Evolutionary conservation across 2,888 invertebrate species (phyloP), one percentile per base, ranked within the genome.

Genomic region (Lasioglossum calceatum): DNA sequence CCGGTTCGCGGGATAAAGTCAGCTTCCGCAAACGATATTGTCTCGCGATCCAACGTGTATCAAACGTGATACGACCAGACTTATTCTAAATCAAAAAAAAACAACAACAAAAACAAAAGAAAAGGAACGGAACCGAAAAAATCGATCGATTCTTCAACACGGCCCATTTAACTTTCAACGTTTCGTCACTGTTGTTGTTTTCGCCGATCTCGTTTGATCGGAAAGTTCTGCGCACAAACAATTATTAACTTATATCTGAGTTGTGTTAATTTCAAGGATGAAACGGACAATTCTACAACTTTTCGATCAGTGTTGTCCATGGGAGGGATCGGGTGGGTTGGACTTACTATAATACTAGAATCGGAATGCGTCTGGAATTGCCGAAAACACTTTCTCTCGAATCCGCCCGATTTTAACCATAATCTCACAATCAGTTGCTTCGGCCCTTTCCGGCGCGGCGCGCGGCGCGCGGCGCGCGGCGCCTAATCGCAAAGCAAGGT

Each of bases 1-100:
- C 42, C 23, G 32, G 81, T 85, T 86, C 54, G 71, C 67, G 76
- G 67, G 58, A 80, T 14, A 47, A 80, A 77, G 80, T 85, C 86
- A 86, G 76, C 73, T 80, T 75, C 50, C 39, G 16, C 44, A 8
- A 23, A 72, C 14, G 64, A 39, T 10, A 42, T 16, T 70, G 19
- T 71, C 32, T 64, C 67, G 19, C 67, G 36, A 54, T 19, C 36
- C 4, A 27, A 19, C 19, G 36, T 19, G 47, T 47, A n/a, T 32
- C 47, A 10, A 47, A 50, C n/a, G 67, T 12, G 39, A 61, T 32
- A 47, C 44, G 39, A 36, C 71, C 42, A 71, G 42, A 71, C n/a
- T 71, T 42, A 71, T 71, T 71, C 71, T 71, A 71, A 71, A 71
- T 42, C 36, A 50, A 27, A 47, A 73, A 50, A 27, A 47, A 73